phyloP scores from a whole-genome alignment of 2,113 vertebrate genomes.

The Pseudolaguvia tuberculata region DNA sequence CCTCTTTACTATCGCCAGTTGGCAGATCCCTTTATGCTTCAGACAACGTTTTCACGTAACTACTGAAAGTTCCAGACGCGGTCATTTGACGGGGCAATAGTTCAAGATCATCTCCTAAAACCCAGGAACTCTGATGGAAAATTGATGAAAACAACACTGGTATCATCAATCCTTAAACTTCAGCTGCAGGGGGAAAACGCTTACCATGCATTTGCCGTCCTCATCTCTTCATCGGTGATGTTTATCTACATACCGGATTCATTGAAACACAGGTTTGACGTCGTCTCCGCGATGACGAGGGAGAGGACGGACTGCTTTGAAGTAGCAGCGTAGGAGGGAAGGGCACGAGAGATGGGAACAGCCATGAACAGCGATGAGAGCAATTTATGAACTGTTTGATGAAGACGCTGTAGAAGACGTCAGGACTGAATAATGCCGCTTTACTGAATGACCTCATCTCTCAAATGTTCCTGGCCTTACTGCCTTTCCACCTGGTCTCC shows the following conservation, averaged over 20 bases:
- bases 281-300: conserved; percentile 11
- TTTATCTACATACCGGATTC: conserved; percentile 36
- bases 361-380: conserved; percentile 14
- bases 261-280: conserved; percentile 24
- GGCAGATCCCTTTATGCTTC: not conserved
- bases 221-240: conserved; percentile 29
- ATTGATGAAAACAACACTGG: conserved; percentile 8
- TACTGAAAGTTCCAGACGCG: not conserved
- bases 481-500: too few species aligned
- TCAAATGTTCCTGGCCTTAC: too few species aligned
- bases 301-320: conserved; percentile 11
- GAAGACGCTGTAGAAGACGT: conserved; percentile 1
- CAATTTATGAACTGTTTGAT: conserved; percentile 40
- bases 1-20: too few species aligned
- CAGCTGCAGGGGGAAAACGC: not conserved
- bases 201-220: not conserved
- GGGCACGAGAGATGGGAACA: conserved; percentile 33
- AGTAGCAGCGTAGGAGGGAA: conserved; percentile 13
- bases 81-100: not conserved
- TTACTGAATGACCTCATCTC: not conserved
- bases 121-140: not conserved
- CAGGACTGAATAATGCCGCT: not conserved
- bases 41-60: not conserved
- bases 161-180: not conserved
- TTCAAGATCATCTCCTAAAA: not conserved